Conservation (phyloP, 35 echinoderm and acorn worm genomes). For the Strongylocentrotus purpuratus region DNA sequence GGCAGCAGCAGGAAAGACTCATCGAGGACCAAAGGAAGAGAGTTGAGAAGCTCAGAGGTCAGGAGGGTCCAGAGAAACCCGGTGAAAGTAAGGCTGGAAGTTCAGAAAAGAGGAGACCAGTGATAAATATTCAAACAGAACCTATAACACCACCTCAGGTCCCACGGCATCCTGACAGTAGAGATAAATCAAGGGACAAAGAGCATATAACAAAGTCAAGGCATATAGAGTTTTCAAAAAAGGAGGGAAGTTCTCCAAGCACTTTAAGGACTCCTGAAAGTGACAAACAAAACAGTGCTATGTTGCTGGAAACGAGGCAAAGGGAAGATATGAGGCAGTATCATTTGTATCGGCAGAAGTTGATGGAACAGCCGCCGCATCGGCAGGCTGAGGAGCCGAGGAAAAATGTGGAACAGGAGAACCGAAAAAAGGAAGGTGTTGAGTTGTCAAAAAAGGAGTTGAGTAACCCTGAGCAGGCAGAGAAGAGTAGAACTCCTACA, state of each 20-base stretch:
- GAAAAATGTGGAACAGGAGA: constrained; percentile 50
- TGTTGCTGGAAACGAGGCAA: constrained; percentile 43
- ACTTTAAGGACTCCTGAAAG: not conserved
- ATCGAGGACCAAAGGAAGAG: constrained; percentile 60
- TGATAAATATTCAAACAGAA: constrained; percentile 63
- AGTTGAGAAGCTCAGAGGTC: constrained; percentile 46
- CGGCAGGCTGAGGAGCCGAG: constrained; percentile 54
- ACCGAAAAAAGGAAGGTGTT: constrained; percentile 47
- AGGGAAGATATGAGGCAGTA: constrained; percentile 74
- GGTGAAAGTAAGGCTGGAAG: constrained; percentile 49
- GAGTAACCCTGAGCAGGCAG: not conserved
- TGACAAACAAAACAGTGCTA: not conserved
- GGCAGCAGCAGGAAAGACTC: constrained; percentile 71
- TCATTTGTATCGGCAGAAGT: constrained; percentile 69
- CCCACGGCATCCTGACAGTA: constrained; percentile 30
- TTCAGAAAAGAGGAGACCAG: constrained; percentile 51
- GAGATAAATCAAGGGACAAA: constrained; percentile 29
- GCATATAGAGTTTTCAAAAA: constrained; percentile 65
- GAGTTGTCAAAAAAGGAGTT: constrained; percentile 33
- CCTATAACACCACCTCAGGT: constrained; percentile 61
- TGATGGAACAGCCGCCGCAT: constrained; percentile 51
- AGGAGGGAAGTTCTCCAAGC: not conserved
- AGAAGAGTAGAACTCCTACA: constrained; percentile 8
- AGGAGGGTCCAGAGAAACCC: constrained; percentile 19
- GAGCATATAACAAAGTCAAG: constrained; percentile 52